These are phyloP conservation scores for Archegozetes longisetosus DNA, from an alignment of 1,140 invertebrate genomes.

Conservation along the genomic window DNA sequence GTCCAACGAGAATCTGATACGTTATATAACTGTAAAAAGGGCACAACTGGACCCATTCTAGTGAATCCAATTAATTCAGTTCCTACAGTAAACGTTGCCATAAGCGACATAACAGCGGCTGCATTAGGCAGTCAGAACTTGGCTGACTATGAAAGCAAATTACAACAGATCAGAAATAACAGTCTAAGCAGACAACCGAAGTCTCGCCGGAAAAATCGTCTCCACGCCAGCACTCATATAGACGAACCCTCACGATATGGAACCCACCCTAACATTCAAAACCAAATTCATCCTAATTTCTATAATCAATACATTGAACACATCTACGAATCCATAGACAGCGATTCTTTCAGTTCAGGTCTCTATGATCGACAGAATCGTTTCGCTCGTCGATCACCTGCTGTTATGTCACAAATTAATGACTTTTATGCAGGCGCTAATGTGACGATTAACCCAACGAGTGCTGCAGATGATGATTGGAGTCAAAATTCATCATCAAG, in stretches of 20 bases:
- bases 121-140: neutral
- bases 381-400: neutral
- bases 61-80: conserved; percentile 9
- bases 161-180: neutral
- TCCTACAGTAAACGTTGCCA: neutral
- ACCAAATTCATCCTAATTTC: neutral
- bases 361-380: conserved; percentile 2
- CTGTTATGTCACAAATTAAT: neutral
- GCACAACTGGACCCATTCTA: neutral
- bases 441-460: neutral
- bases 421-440: neutral
- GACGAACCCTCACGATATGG: neutral
- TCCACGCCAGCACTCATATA: neutral
- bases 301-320: conserved; percentile 13
- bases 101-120: neutral
- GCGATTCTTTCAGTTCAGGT: neutral
- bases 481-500: neutral
- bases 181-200: neutral
- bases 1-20: conserved; percentile 2
- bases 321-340: conserved; percentile 18
- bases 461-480: conserved; percentile 9
- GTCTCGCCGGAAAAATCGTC: neutral
- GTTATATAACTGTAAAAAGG: conserved; percentile 7
- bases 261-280: neutral
- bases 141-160: neutral